Base-by-base conservation (phyloP, 2,113 vertebrate species). In the Cephalopholis sonnerati region DNA sequence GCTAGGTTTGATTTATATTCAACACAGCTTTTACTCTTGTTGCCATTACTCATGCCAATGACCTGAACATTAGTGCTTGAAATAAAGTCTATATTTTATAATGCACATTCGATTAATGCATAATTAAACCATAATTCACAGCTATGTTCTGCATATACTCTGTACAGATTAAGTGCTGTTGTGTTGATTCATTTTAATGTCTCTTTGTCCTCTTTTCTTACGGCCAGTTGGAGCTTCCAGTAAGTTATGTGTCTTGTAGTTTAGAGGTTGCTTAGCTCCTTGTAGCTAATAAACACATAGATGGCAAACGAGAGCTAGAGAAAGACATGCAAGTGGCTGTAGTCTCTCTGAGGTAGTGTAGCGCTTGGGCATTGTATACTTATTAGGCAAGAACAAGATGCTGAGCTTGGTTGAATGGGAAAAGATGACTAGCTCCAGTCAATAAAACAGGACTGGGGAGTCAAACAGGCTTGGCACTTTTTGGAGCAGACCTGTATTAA, bases 211-310 rank as follows among this genome's bases (percentile, higher is more conserved):
- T 74, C 9, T 84, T 78, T 24, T 75, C 51, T 24, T 46, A 46
- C 48, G 53, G 22, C 51, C 78, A 86, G 77, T 72, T 83, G 65
- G 72, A 81, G 65, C 17, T 79, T 85, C 48, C 76, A 74, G 68
- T 92, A 81, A 83, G 67, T 86, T 59, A 17, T 57, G n/a, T 24
- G 48, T 77, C 61, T 76, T 9, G 6, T 70, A 44, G 63, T 79
- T 61, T 85, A 68, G 62, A 64, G 16, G 51, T 44, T 74, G 15
- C 7, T 18, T 74, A 74, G 72, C 27, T 71, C 50, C 27, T 63
- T 73, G 48, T 84, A 78, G 78, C 46, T 67, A 36, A 29, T 50
- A 29, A 67, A 46, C 16, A 20, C 7, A 12, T 81, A 85, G 55
- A 69, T 69, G n/a, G 29, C 48, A 72, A 57, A 76, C 50, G 22